Evolutionary conservation across 2,113 vertebrate genomes (phyloP).

Genomic region (Hiodon alosoides): DNA sequence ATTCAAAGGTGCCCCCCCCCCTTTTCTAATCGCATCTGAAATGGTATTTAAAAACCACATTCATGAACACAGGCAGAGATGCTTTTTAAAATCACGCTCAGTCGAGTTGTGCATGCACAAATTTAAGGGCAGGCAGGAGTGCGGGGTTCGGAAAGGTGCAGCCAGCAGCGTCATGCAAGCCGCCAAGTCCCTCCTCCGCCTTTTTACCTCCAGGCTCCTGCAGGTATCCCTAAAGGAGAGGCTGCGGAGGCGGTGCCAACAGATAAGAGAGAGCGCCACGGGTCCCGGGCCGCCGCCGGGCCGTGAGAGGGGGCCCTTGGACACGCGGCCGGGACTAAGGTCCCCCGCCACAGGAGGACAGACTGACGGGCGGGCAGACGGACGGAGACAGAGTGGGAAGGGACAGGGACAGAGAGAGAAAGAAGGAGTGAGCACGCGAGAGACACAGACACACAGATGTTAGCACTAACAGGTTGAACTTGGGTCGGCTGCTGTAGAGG

Average conservation of each 20-base stretch:
- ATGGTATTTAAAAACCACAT: background rate
- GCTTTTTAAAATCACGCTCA: too few species aligned
- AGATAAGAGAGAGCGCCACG: slow-evolving; percentile 73
- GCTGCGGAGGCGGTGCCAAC: slow-evolving; percentile 78
- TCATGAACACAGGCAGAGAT: background rate
- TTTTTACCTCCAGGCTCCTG: slow-evolving; percentile 78
- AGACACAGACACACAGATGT: slow-evolving; percentile 49
- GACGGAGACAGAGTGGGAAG: slow-evolving; percentile 35
- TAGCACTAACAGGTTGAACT: slow-evolving; percentile 36
- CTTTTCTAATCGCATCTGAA: background rate
- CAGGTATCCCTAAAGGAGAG: slow-evolving; percentile 80
- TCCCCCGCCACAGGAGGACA: slow-evolving; percentile 68
- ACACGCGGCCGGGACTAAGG: slow-evolving; percentile 71
- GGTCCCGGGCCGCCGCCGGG: slow-evolving; percentile 71
- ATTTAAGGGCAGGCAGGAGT: background rate
- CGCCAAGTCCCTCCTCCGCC: slow-evolving; percentile 31
- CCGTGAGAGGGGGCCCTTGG: slow-evolving; percentile 65
- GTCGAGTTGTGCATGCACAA: background rate
- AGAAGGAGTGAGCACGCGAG: slow-evolving; percentile 40
- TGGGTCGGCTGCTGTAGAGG: slow-evolving; percentile 34
- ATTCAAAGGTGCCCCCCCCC: too few species aligned
- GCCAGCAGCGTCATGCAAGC: background rate
- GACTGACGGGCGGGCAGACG: slow-evolving; percentile 1
- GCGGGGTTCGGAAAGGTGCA: background rate
- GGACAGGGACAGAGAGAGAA: slow-evolving; percentile 46